Conservation (phyloP, 2,888 invertebrate genomes). For the Autographa gamma region DNA sequence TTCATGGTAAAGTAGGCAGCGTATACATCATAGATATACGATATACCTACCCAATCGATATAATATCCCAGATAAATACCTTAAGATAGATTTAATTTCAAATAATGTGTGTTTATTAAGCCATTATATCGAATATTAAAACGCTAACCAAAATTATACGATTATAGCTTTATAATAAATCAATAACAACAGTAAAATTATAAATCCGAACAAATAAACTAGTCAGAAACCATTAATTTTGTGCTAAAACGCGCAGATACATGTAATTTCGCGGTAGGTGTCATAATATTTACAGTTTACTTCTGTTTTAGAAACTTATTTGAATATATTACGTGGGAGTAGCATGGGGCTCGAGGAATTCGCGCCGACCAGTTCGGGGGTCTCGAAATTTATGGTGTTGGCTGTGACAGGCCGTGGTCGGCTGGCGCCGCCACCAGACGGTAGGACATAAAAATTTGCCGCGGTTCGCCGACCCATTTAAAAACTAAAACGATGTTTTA, state of each 20-base stretch:
- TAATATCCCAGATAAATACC: not conserved
- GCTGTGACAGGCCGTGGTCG: constrained; percentile 36
- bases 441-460: constrained; percentile 45
- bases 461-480: constrained; percentile 55
- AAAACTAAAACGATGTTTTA: constrained; percentile 66
- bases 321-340: constrained; percentile 52
- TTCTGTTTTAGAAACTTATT: constrained; percentile 46
- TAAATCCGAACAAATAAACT: constrained; percentile 15
- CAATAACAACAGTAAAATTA: constrained; percentile 15
- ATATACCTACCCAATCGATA: not conserved
- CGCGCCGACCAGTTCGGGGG: constrained; percentile 46
- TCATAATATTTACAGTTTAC: constrained; percentile 38
- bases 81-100: not conserved
- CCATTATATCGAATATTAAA: constrained; percentile 15
- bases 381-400: constrained; percentile 47
- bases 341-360: constrained; percentile 50
- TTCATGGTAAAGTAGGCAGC: not conserved
- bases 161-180: constrained; percentile 24
- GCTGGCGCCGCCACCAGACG: constrained; percentile 59
- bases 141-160: constrained; percentile 17
- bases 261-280: constrained; percentile 17
- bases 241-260: constrained; percentile 15
- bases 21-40: not conserved
- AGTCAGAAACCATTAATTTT: constrained; percentile 16
- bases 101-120: not conserved